Conservation (phyloP, 2,113 vertebrate genomes). For the Murina feae region DNA sequence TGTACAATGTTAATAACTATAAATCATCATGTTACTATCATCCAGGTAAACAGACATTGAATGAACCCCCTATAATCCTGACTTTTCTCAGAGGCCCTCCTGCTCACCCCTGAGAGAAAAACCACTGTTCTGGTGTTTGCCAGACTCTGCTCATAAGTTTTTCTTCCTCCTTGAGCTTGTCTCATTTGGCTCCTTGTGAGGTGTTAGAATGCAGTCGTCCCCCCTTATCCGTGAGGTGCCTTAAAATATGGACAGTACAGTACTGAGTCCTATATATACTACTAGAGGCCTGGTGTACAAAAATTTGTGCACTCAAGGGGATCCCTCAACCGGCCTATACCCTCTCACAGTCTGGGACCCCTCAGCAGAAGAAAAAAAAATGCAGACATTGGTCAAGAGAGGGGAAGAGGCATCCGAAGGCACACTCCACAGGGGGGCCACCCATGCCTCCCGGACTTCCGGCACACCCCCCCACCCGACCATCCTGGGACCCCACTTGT, state of each 20-base stretch:
- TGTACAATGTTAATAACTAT: neutral
- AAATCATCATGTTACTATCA: neutral
- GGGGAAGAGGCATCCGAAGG: too few relatives aligned
- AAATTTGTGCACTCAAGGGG: too few relatives aligned
- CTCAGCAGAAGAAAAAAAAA: too few relatives aligned
- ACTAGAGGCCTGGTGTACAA: too few relatives aligned
- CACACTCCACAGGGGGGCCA: too few relatives aligned
- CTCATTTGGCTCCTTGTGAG: neutral
- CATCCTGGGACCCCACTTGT: too few relatives aligned
- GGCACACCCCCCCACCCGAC: too few relatives aligned
- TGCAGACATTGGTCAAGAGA: too few relatives aligned
- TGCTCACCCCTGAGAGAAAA: neutral
- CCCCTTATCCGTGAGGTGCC: neutral
- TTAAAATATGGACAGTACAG: neutral
- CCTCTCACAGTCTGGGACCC: too few relatives aligned
- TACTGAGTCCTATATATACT: neutral
- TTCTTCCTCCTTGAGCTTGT: neutral
- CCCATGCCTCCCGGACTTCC: too few relatives aligned
- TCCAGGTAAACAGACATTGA: neutral
- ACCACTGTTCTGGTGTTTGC: neutral
- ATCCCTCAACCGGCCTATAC: too few relatives aligned
- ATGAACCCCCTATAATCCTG: neutral
- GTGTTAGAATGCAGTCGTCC: neutral
- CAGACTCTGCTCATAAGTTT: neutral
- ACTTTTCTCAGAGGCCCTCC: neutral